Percentiles rank a stretch among this genome's conserved stretches.
Evolutionary conservation across 2,888 invertebrate genomes (phyloP).

Genomic region (Callimorpha dominula): DNA sequence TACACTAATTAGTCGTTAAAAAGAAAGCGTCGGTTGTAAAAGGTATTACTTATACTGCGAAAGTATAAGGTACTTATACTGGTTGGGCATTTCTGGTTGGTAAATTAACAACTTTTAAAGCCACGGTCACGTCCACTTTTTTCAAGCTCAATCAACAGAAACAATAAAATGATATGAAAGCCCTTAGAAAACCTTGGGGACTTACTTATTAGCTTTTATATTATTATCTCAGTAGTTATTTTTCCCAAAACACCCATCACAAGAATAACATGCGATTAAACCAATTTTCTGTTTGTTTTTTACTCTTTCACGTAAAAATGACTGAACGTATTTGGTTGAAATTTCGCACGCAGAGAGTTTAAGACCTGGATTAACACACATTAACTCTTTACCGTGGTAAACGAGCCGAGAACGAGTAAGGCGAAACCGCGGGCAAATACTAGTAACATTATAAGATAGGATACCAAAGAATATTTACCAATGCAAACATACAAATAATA

Average conservation of each 20-base stretch:
- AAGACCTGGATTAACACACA: no score
- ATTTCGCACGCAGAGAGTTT: no score
- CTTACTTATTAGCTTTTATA: conserved; percentile 21
- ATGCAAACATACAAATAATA: no score
- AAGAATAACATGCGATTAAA: not conserved
- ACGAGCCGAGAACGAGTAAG: no score
- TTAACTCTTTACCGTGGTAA: no score
- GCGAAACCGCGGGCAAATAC: no score
- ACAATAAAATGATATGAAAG: conserved; percentile 22
- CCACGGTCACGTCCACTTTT: conserved; percentile 32
- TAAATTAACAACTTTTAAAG: conserved; percentile 18
- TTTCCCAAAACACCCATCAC: not conserved
- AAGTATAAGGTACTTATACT: not conserved
- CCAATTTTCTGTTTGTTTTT: no score
- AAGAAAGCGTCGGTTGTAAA: not conserved
- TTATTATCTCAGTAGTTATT: conserved; percentile 8
- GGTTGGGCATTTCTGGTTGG: not conserved
- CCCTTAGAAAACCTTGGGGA: conserved; percentile 20
- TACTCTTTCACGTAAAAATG: no score
- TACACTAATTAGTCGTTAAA: not conserved
- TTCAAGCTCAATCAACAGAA: conserved; percentile 23
- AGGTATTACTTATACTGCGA: not conserved
- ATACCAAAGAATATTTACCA: no score
- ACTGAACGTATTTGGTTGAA: no score
- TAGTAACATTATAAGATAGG: no score